Evolutionary conservation across 1,140 invertebrate species (phyloP).

Genomic region (Callitettix versicolor): DNA sequence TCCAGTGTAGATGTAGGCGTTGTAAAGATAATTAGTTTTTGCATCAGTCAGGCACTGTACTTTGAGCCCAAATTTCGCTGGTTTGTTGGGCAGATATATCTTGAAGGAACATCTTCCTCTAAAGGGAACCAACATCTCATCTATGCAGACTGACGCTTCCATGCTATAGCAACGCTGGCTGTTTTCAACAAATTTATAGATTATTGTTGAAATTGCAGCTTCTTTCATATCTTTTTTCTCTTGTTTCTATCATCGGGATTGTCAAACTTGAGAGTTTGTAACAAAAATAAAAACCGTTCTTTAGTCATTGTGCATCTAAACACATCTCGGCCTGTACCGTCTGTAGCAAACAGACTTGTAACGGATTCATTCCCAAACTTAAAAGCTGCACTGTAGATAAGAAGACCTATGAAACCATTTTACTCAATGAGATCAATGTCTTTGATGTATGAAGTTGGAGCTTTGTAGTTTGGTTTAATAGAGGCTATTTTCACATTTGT

Average conservation of each 20-base stretch:
- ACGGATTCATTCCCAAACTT: too few relatives aligned
- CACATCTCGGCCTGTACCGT: too few relatives aligned
- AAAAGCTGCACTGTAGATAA: too few relatives aligned
- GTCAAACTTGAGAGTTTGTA: too few relatives aligned
- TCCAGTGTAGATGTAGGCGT: conserved; percentile 16
- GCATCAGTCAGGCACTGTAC: conserved; percentile 10
- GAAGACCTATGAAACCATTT: too few relatives aligned
- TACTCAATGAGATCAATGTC: too few relatives aligned
- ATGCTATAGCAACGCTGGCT: conserved; percentile 21
- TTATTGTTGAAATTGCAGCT: conserved; percentile 17
- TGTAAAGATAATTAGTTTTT: conserved; percentile 12
- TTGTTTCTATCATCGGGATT: too few relatives aligned
- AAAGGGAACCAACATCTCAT: conserved; percentile 31
- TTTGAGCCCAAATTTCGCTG: conserved; percentile 33
- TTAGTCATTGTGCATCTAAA: too few relatives aligned
- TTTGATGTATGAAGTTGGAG: too few relatives aligned
- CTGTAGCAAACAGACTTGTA: not conserved
- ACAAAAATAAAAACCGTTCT: too few relatives aligned
- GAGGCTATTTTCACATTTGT: too few relatives aligned
- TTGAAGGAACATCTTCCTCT: conserved; percentile 31
- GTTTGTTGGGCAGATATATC: conserved; percentile 34
- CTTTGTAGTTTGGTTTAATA: too few relatives aligned
- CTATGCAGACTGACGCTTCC: conserved; percentile 19
- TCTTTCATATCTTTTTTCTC: not conserved
- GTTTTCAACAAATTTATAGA: conserved; percentile 29